Percentiles rank a stretch among this genome's conserved stretches.
phyloP scores from a whole-genome alignment of 2,888 invertebrate species.

The Pristionchus mayeri region DNA sequence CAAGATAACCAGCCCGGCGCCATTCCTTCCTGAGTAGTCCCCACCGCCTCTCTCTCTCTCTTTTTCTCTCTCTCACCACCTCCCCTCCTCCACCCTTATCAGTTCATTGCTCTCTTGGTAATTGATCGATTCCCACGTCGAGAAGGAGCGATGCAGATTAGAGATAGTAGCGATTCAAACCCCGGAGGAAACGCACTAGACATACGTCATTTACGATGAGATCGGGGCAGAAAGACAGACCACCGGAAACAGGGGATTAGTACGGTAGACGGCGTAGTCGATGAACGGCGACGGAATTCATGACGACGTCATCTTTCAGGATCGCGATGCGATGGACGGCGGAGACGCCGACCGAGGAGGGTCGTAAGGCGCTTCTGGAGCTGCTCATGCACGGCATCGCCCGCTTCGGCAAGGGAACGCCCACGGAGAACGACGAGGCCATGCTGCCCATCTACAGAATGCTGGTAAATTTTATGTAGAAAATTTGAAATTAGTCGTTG shows the following conservation, averaged over 20 bases:
- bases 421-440: slow-evolving; percentile 51
- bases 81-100: background rate
- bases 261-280: background rate
- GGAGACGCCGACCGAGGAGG: slow-evolving; percentile 36
- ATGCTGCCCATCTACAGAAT: slow-evolving; percentile 52
- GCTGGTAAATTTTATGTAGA: slow-evolving; percentile 52
- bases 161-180: background rate
- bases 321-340: slow-evolving; percentile 31
- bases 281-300: background rate
- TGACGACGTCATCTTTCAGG: background rate
- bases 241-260: background rate
- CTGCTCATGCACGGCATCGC: slow-evolving; percentile 13
- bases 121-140: slow-evolving; percentile 36
- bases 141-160: background rate
- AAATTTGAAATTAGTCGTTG: too few species aligned
- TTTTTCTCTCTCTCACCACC: background rate
- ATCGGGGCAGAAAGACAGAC: background rate
- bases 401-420: slow-evolving; percentile 47
- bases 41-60: background rate
- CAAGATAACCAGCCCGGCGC: too few species aligned
- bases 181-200: background rate
- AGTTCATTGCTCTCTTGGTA: slow-evolving; percentile 6
- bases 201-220: background rate
- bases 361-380: slow-evolving; percentile 11
- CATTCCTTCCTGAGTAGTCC: background rate